Percentiles rank a stretch among this genome's conserved stretches.
phyloP scores from a whole-genome alignment of 2,113 vertebrate genomes.

The Lepus europaeus region DNA sequence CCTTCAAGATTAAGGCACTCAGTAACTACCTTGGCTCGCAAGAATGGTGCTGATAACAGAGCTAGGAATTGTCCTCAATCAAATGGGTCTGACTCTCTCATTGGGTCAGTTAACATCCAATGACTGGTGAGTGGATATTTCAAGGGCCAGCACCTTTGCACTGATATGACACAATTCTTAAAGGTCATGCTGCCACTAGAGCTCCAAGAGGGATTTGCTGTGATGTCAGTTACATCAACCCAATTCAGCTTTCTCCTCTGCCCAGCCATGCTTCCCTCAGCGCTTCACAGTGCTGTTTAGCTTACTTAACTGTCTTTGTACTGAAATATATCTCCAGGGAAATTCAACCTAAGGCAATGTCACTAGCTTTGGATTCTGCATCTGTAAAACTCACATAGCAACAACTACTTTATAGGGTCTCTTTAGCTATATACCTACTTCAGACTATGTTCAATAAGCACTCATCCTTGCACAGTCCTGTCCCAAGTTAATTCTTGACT shows the following conservation, averaged over 20 bases:
- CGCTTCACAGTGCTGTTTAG: background rate
- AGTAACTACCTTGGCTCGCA: background rate
- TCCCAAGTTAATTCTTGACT: background rate
- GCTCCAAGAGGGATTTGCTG: background rate
- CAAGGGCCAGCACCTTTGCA: background rate
- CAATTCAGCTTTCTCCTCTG: background rate
- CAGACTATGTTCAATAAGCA: background rate
- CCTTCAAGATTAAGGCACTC: background rate
- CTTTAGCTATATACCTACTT: background rate
- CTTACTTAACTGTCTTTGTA: background rate
- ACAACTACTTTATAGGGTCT: background rate
- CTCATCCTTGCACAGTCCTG: background rate
- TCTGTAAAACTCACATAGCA: constrained; percentile 6
- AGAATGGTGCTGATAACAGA: background rate
- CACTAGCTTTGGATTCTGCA: constrained; percentile 7
- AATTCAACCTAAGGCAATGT: background rate
- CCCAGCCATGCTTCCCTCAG: background rate
- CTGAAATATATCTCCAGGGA: background rate
- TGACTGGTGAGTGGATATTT: background rate
- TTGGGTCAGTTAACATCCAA: background rate
- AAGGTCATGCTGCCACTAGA: background rate
- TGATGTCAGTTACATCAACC: background rate
- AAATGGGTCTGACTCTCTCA: background rate
- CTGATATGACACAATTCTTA: background rate
- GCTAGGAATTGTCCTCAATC: background rate